These are phyloP conservation scores for Leucophenga maculata DNA, from an alignment of 2,888 invertebrate species.

Conservation along the genomic window DNA sequence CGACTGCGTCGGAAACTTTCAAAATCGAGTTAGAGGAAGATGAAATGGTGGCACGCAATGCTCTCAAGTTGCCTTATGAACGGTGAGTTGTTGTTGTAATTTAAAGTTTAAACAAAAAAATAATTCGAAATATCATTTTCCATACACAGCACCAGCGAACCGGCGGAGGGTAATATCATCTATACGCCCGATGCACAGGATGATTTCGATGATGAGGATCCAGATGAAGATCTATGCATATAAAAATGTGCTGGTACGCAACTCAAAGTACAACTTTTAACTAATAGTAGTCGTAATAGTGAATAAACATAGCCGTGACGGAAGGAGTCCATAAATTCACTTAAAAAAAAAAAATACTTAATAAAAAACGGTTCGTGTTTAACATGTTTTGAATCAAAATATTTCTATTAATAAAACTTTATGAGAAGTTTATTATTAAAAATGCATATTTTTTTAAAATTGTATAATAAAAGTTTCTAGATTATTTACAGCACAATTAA, in stretches of 20 bases:
- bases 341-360: neutral
- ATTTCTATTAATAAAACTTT: neutral
- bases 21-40: conserved; percentile 71
- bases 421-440: neutral
- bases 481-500: no score
- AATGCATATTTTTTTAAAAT: no score
- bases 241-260: conserved; percentile 60
- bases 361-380: neutral
- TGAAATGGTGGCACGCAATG: conserved; percentile 70
- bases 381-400: neutral
- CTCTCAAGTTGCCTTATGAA: conserved; percentile 71
- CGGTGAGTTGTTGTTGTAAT: conserved; percentile 53
- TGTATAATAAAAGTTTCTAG: no score
- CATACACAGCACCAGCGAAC: conserved; percentile 68
- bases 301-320: no score
- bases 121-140: no score
- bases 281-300: neutral
- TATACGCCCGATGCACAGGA: conserved; percentile 85
- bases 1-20: conserved; percentile 52
- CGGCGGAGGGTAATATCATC: conserved; percentile 78
- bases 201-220: conserved; percentile 90
- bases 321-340: neutral
- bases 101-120: no score
- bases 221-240: conserved; percentile 87
- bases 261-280: conserved; percentile 15